phyloP scores from a whole-genome alignment of 2,113 vertebrate species.

The Epinephelus cyanopodus region DNA sequence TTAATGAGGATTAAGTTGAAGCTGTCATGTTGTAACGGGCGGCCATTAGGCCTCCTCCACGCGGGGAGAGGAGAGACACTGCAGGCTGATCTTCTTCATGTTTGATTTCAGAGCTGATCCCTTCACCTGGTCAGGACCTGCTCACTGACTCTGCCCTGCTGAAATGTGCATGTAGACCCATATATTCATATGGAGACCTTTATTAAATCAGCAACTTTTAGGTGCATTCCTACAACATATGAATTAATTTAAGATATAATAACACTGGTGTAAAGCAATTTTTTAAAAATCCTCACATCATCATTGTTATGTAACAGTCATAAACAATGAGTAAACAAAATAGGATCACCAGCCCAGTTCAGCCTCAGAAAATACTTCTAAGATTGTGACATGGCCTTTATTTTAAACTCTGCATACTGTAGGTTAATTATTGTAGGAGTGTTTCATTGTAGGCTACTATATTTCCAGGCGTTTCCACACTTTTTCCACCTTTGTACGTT shows the following conservation, averaged over 20 bases:
- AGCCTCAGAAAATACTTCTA: background rate
- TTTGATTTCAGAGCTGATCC: conserved; percentile 23
- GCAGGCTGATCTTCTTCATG: background rate
- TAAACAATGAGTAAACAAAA: background rate
- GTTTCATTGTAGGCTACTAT: background rate
- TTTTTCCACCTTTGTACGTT: background rate
- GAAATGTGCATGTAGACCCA: background rate
- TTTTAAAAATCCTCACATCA: background rate
- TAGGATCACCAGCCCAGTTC: background rate
- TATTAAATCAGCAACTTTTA: background rate
- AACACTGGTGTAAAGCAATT: background rate
- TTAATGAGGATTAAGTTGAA: conserved; percentile 86
- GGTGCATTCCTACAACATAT: background rate
- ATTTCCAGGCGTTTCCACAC: background rate
- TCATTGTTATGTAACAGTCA: background rate
- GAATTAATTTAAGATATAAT: background rate
- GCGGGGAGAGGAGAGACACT: conserved; percentile 16
- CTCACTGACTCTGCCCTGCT: background rate
- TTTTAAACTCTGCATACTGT: background rate
- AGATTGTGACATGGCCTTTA: background rate
- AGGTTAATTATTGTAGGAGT: background rate
- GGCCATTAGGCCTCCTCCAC: conserved; percentile 73
- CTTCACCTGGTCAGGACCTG: conserved; percentile 34
- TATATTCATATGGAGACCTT: background rate
- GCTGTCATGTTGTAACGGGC: conserved; percentile 79